Evolutionary conservation across 92 coral and sea anemone species (phyloP).

Genomic region (Epizoanthus illoricatus): DNA sequence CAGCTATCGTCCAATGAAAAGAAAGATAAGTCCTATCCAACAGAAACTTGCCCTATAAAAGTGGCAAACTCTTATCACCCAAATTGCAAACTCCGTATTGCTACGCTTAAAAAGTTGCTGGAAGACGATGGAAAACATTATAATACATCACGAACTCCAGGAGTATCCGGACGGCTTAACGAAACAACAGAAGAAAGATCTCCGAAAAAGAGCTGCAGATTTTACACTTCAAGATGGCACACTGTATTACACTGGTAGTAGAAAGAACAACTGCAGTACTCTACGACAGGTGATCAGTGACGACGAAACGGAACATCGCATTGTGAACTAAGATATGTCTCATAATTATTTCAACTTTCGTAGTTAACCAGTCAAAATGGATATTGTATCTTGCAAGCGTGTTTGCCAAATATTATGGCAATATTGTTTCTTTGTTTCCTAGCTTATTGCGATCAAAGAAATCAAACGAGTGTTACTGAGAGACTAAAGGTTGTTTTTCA

Average conservation of each 20-base stretch:
- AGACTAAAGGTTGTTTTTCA: too few species aligned
- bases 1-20: too few species aligned
- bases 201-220: slow-evolving; percentile 34
- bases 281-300: slow-evolving; percentile 38
- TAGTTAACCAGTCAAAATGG: neutral
- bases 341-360: neutral
- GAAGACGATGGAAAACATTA: slow-evolving; percentile 29
- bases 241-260: slow-evolving; percentile 26
- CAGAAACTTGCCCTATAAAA: too few species aligned
- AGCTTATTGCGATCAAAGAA: too few species aligned
- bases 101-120: neutral
- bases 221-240: slow-evolving; percentile 19
- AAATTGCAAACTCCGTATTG: neutral
- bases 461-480: too few species aligned
- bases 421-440: too few species aligned
- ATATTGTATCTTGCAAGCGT: too few species aligned
- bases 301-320: slow-evolving; percentile 29
- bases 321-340: slow-evolving; percentile 13
- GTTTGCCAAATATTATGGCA: too few species aligned
- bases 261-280: slow-evolving; percentile 6
- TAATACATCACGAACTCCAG: slow-evolving; percentile 30
- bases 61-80: too few species aligned
- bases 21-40: too few species aligned
- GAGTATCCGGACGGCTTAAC: slow-evolving; percentile 33
- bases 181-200: too few species aligned